Evolutionary conservation across 2,888 invertebrate species (phyloP), one percentile per base, ranked within the genome.

Genomic region (Drosophila atripex): DNA sequence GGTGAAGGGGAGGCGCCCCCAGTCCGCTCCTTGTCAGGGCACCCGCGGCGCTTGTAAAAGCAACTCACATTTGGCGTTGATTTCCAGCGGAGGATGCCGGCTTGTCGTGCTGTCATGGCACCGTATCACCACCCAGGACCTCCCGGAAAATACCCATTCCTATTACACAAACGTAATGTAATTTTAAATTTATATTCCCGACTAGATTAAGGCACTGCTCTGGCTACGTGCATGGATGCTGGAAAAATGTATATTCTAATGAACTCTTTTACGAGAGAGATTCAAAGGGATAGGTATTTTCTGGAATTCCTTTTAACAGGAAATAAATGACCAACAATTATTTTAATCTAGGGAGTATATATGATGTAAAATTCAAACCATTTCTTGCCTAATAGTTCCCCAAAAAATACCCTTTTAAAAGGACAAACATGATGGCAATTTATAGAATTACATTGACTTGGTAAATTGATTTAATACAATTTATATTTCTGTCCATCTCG

Each of bases 11-110:
- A 9, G 39, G 21, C 6, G 5, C 50, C 12, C 49, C 16, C 50
- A 4, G 2, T 38, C 18, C 43, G n/a, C 50, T 71, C 50, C 43
- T 58, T 47, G 55, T 73, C 66, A 73, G 57, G 64, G 71, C 76
- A 78, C 80, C 82, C 87, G 75, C 79, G 61, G 78, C 43, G 86
- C 88, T 87, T 86, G 86, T 85, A 82, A 82, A 85, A 73, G 39
- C 58, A 66, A 73, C 68, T 80, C 71, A 68, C 73, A 73, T 54
- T 76, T 56, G 76, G 30, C 53, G 68, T 69, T 68, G 58, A 79
- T 74, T 80, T 72, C 52, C 49, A 23, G 55, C 39, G 41, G 49
- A 47, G 43, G 45, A 63, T 58, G 71, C 66, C 70, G 63, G 38
- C 52, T 46, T 65, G 64, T 64, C 64, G 64, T 65, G 66, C 64